Conservation (phyloP, 1,140 invertebrate species). For the Chrysomallon squamiferum region DNA sequence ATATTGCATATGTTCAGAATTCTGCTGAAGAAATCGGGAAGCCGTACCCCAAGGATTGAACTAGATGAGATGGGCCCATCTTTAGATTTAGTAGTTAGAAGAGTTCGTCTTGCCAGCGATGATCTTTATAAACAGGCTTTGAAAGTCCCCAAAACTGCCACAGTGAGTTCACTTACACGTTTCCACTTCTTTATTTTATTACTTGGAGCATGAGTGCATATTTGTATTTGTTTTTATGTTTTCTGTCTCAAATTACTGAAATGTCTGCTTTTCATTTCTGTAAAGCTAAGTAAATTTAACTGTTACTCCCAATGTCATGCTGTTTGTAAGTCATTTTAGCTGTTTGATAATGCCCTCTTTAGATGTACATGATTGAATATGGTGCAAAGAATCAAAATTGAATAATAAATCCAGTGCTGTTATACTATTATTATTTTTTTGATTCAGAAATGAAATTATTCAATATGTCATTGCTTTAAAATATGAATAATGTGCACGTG, state of each 20-base stretch:
- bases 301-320: too few species aligned
- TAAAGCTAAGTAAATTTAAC: too few species aligned
- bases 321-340: too few species aligned
- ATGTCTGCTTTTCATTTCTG: too few species aligned
- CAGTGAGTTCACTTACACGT: slow-evolving; percentile 64
- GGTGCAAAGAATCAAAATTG: too few species aligned
- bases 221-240: background rate
- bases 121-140: slow-evolving; percentile 89
- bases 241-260: background rate
- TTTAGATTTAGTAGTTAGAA: slow-evolving; percentile 84
- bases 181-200: background rate
- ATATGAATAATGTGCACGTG: too few species aligned
- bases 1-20: slow-evolving; percentile 70
- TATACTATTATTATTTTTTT: too few species aligned
- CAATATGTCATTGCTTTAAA: too few species aligned
- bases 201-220: background rate
- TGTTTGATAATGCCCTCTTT: too few species aligned
- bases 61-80: slow-evolving; percentile 93
- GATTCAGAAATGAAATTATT: too few species aligned
- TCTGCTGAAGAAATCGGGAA: slow-evolving; percentile 88
- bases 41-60: slow-evolving; percentile 83
- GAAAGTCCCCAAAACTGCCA: slow-evolving; percentile 83
- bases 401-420: too few species aligned
- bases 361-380: too few species aligned
- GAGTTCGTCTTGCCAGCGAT: slow-evolving; percentile 87